Evolutionary conservation across 2,888 invertebrate species (phyloP), one percentile per base, ranked within the genome.

Genomic region (Sminthurides aquaticus): DNA sequence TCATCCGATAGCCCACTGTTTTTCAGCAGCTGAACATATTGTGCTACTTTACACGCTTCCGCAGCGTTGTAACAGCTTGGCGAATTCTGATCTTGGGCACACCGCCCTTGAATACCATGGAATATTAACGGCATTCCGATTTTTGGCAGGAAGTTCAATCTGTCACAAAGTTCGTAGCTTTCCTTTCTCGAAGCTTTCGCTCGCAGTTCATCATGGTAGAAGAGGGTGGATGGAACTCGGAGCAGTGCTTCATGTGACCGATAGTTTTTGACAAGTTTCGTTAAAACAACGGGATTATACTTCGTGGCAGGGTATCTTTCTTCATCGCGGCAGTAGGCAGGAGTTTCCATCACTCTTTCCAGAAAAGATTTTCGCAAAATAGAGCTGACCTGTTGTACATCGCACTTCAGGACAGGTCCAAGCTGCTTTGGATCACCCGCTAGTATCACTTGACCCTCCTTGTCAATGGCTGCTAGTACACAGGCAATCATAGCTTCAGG

Each of bases 401-500:
- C 69, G 11, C 79, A 79, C 62, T 75, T 73, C 26, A 85, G 73
- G 0, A 85, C 81, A 1, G 89, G 87, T 0, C 88, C 88, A 52
- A 90, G 79, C 77, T 90, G 89, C 70, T 83, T 80, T 1, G 86
- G 88, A 80, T 90, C 89, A 1, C 90, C 90, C 8, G 87, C 84
- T 62, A 90, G 77, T 24, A 89, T 81, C 5, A 64, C 64, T 43
- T 64, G 64, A 2, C 64, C 64, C 11, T 64, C 60, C 27, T 60
- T 59, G 20, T 28, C 34, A 3, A 59, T 34, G n/a, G 64, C 64
- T 2, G 55, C 11, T 8, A 64, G 43, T 1, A 60, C 54, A 54
- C 60, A 60, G 25, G 64, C 55, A 1, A 60, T 60, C 15, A 64
- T 20, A 28, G 60, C 55, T 18, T 64, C 64, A 5, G 64, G 64